Conservation (phyloP, 1,140 invertebrate genomes). For the Drosophila eugracilis region DNA sequence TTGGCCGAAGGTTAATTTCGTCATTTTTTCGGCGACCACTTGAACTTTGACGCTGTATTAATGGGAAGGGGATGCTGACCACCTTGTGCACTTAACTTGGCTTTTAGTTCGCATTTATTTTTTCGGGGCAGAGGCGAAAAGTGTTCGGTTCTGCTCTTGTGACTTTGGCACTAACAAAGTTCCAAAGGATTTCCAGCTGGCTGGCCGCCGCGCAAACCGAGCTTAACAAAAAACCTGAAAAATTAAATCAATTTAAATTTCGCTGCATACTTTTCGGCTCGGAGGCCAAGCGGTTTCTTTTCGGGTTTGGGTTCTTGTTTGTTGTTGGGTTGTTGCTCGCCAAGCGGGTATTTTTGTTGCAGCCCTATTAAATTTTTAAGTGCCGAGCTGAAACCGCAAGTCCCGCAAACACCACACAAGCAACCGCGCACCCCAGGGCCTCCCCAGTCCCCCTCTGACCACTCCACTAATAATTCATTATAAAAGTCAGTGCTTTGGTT, state of each 20-base stretch:
- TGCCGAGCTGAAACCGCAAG: conserved; percentile 71
- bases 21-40: conserved; percentile 35
- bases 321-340: conserved; percentile 10
- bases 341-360: conserved; percentile 45
- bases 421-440: conserved; percentile 24
- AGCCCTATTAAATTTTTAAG: conserved; percentile 80
- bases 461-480: conserved; percentile 81
- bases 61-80: conserved; percentile 25
- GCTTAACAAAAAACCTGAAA: conserved; percentile 27
- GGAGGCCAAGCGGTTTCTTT: too few species aligned
- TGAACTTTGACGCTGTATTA: conserved; percentile 20
- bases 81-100: conserved; percentile 46
- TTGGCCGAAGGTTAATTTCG: conserved; percentile 36
- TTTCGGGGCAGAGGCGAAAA: conserved; percentile 17
- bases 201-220: conserved; percentile 11
- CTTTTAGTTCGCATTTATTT: conserved; percentile 43
- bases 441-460: conserved; percentile 10
- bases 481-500: conserved; percentile 82
- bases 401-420: conserved; percentile 77
- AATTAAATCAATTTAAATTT: conserved; percentile 76
- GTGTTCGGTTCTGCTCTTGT: conserved; percentile 34
- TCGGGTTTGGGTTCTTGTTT: background rate
- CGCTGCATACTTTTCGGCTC: conserved; percentile 54
- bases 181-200: conserved; percentile 39
- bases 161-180: conserved; percentile 44